Conservation (phyloP, 2,888 invertebrate species). For the Philhelius pedissequus region DNA sequence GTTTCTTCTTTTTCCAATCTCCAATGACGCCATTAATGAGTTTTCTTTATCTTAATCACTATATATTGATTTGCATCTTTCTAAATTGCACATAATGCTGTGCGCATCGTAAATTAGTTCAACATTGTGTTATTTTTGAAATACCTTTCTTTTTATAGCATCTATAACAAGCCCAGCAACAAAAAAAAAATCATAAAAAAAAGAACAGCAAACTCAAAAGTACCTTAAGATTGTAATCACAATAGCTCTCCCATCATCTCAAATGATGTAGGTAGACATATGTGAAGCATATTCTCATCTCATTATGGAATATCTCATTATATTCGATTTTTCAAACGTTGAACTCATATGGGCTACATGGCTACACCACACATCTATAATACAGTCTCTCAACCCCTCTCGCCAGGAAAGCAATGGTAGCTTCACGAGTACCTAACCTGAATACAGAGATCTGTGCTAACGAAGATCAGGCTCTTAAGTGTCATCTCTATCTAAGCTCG, state of each 20-base stretch:
- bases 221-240: constrained; percentile 50
- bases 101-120: constrained; percentile 36
- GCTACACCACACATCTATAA: background rate
- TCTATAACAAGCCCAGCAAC: background rate
- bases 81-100: constrained; percentile 8
- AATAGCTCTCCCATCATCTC: background rate
- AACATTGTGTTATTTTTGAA: constrained; percentile 12
- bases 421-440: constrained; percentile 18
- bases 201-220: constrained; percentile 22
- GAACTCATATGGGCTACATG: background rate
- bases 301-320: constrained; percentile 54
- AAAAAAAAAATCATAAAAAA: constrained; percentile 1
- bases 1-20: background rate
- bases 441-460: constrained; percentile 36
- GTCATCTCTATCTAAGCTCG: constrained; percentile 5
- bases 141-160: background rate
- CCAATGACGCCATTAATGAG: constrained; percentile 5
- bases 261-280: background rate
- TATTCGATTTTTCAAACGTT: constrained; percentile 29
- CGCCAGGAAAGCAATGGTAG: background rate
- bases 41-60: constrained; percentile 12
- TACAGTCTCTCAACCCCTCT: background rate
- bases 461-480: constrained; percentile 29
- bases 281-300: background rate
- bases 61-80: constrained; percentile 9